phyloP scores from a whole-genome alignment of 2,113 vertebrate genomes.

The Picathartes gymnocephalus region DNA sequence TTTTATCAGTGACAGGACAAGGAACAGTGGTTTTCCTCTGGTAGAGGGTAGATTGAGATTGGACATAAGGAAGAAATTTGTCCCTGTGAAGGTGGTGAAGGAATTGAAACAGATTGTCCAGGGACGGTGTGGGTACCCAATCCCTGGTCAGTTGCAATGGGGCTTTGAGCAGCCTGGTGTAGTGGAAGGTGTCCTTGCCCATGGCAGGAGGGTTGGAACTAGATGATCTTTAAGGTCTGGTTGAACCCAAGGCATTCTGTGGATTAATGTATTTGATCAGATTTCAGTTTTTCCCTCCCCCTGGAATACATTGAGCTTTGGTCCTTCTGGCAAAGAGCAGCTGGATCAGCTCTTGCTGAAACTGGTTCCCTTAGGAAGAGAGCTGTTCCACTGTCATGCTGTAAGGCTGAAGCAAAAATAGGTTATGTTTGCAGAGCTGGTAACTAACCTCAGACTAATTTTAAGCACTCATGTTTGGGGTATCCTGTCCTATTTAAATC shows the following conservation, averaged over 20 bases:
- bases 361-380: background rate
- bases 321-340: background rate
- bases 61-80: accelerated
- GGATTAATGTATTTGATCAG: background rate
- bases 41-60: background rate
- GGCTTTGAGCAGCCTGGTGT: background rate
- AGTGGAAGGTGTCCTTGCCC: background rate
- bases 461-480: background rate
- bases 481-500: background rate
- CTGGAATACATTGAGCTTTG: background rate
- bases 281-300: background rate
- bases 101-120: background rate
- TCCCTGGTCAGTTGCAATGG: background rate
- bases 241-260: background rate
- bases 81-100: background rate
- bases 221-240: background rate
- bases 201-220: background rate
- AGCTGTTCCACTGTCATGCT: background rate
- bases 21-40: background rate
- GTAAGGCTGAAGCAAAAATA: background rate
- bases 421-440: background rate
- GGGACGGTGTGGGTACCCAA: background rate
- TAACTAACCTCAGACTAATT: background rate
- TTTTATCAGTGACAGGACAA: background rate
- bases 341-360: background rate